phyloP scores from a whole-genome alignment of 2,797 vertebrate species.

The Myotis planiceps region DNA sequence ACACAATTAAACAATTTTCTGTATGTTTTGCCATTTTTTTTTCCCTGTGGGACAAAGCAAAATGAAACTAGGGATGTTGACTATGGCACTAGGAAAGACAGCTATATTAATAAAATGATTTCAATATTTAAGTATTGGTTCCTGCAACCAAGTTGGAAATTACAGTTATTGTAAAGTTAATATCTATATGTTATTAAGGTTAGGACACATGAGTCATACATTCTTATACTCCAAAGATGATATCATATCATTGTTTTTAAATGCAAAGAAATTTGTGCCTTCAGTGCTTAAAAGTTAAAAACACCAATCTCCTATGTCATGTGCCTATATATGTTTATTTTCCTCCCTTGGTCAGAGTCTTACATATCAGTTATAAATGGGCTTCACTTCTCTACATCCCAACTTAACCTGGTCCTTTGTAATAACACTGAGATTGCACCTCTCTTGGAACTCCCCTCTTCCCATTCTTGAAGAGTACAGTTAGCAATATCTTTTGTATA shows the following conservation, averaged over 20 bases:
- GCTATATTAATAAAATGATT: neutral
- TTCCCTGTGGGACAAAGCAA: neutral
- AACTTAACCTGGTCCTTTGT: neutral
- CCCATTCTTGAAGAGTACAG: neutral
- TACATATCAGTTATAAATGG: neutral
- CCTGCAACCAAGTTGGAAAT: neutral
- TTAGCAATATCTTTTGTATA: neutral
- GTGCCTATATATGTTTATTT: neutral
- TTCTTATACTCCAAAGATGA: neutral
- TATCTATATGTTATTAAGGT: neutral
- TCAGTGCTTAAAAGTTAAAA: neutral
- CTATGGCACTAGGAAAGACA: neutral
- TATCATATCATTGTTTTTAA: neutral
- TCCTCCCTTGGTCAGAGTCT: neutral
- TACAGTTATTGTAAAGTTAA: neutral
- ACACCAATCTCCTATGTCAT: neutral
- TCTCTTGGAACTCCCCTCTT: neutral
- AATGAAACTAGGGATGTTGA: neutral
- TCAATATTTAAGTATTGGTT: neutral
- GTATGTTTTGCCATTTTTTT: neutral
- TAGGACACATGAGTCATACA: neutral
- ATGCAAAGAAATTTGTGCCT: neutral
- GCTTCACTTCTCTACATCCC: neutral
- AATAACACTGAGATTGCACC: neutral
- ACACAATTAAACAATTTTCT: neutral